These are phyloP conservation scores for Leucosticte australis DNA, from an alignment of 2,113 vertebrate genomes.

Conservation along the genomic window DNA sequence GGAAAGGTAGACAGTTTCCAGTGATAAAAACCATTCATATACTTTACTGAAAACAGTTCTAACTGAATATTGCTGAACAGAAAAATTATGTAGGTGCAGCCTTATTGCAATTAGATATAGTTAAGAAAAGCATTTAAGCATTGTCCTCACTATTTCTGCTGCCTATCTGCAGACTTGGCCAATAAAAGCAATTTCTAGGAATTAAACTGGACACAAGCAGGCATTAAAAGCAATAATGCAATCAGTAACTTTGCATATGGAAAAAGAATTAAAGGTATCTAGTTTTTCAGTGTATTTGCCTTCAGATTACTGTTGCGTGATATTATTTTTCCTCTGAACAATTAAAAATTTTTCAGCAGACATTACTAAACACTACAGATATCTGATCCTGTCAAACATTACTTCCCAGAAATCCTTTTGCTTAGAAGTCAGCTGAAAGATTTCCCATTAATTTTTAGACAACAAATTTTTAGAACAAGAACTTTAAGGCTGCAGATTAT, in stretches of 20 bases:
- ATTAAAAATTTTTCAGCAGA: background rate
- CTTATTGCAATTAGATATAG: background rate
- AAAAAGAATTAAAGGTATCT: background rate
- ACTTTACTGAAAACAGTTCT: background rate
- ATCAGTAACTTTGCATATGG: background rate
- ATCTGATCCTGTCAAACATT: background rate
- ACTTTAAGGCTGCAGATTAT: background rate
- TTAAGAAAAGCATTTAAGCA: background rate
- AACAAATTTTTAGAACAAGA: background rate
- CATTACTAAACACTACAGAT: background rate
- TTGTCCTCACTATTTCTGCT: background rate
- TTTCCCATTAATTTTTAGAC: background rate
- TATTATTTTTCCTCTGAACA: background rate
- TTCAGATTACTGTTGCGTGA: background rate
- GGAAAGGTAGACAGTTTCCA: background rate
- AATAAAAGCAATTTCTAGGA: background rate
- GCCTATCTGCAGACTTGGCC: background rate
- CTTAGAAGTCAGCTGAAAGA: background rate
- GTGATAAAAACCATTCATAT: background rate
- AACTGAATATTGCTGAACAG: background rate
- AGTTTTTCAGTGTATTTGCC: background rate
- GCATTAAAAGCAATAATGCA: background rate
- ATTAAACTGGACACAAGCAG: background rate
- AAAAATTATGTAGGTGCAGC: background rate
- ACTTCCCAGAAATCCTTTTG: background rate